Base-by-base conservation (phyloP, 2,113 vertebrate species). In the Maylandia zebra region DNA sequence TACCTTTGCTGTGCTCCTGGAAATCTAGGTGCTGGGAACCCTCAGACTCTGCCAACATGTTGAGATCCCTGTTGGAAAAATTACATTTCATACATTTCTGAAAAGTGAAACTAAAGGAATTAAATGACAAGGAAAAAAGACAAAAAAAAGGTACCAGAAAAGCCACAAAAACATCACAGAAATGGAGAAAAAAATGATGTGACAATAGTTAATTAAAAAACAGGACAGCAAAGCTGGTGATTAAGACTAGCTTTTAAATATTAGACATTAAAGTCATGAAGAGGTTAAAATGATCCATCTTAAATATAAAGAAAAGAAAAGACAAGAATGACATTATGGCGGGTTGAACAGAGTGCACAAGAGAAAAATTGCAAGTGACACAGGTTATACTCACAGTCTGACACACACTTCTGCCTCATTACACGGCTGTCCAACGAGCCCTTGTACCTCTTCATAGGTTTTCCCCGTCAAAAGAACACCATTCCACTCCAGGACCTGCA, bases 401-500 rank as follows among this genome's bases (percentile, higher is more conserved):
- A 99, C 97, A 96, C 98, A 99, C 95, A 99, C 97, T 95, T 99
- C 99, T 92, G 98, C 98, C 95, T 99, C 98, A 94, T 97, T 97
- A 96, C 97, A 98, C 85, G 96, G 97, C 84, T 98, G 98, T 90
- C 96, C 96, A 82, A 99, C 97, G 61, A 99, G 97, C 89, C 93
- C 98, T 89, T 99, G 98, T 3, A 99, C 98, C 93, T 99, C 99
- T 95, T 99, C 99, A 2, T 99, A 99, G 16, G 98, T 99, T 95
- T 98, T 99, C 84, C 97, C 98, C 10, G 97, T 98, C 95, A 99
- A 96, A 82, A 96, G 95, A 86, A 98, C 95, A 43, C 98, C 97
- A 84, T 99, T 99, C 99, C 99, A 99, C 93, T 99, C 99, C 96
- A 99, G 95, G 79, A 99, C 98, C 95, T 99, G 98, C 99, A 99